Conservation (phyloP, 2,888 invertebrate species). For the Altica lythri region DNA sequence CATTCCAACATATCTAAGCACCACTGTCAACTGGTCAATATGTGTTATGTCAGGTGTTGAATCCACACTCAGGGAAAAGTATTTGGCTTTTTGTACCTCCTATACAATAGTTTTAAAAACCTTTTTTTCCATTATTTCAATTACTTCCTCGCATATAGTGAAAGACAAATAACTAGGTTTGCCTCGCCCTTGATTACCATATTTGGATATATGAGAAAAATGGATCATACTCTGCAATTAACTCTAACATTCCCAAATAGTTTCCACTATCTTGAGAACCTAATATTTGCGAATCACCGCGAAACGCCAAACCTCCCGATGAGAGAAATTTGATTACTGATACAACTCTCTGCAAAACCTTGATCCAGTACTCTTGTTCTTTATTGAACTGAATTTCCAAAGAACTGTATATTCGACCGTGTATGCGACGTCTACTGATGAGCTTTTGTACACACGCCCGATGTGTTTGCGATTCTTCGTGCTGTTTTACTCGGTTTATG, state of each 20-base stretch:
- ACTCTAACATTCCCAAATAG: too few species aligned
- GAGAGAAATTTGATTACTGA: slow-evolving; percentile 5
- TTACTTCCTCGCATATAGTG: too few species aligned
- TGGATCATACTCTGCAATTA: too few species aligned
- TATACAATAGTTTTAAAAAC: not conserved
- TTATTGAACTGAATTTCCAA: slow-evolving; percentile 10
- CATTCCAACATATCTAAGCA: slow-evolving; percentile 5
- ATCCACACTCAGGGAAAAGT: slow-evolving; percentile 14
- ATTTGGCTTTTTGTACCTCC: slow-evolving; percentile 11
- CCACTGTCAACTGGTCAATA: too few species aligned
- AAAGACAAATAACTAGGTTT: not conserved
- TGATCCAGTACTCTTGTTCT: slow-evolving; percentile 2
- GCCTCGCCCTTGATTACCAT: slow-evolving; percentile 1
- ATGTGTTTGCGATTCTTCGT: slow-evolving; percentile 1
- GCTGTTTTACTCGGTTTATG: not conserved
- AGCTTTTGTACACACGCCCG: slow-evolving; percentile 5
- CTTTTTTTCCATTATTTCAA: not conserved
- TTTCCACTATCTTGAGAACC: slow-evolving; percentile 14
- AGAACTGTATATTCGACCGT: slow-evolving; percentile 5
- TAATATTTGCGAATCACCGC: slow-evolving; percentile 5
- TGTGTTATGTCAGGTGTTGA: slow-evolving; percentile 10
- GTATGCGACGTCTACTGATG: slow-evolving; percentile 9
- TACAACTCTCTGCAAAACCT: slow-evolving; percentile 13
- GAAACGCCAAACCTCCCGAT: slow-evolving; percentile 12
- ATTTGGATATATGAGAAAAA: slow-evolving; percentile 10